Conservation (phyloP, 2,888 invertebrate species). For the Scaptomyza cyrtandrae region DNA sequence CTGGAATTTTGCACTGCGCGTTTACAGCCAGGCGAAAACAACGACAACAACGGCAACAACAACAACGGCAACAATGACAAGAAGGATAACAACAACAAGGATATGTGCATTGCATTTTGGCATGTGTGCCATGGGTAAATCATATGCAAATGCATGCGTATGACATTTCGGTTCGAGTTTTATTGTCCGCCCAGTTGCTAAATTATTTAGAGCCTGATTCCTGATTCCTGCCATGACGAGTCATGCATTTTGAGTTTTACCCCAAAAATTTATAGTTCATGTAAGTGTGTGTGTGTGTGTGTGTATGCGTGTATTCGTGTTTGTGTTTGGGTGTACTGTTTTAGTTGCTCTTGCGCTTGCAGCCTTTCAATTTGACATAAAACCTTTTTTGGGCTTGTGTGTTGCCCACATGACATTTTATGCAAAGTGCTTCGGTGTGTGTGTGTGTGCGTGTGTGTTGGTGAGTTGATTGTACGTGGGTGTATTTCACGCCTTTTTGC, state of each 20-base stretch:
- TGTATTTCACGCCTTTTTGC: conserved; percentile 73
- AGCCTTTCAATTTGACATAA: conserved; percentile 79
- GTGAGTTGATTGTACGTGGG: conserved; percentile 11
- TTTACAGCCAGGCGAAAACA: conserved; percentile 26
- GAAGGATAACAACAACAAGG: conserved; percentile 12
- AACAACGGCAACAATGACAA: conserved; percentile 20
- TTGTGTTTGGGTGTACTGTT: conserved; percentile 27
- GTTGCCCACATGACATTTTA: conserved; percentile 56
- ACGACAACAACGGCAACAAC: not conserved
- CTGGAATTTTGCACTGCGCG: conserved; percentile 39
- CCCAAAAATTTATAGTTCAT: conserved; percentile 8
- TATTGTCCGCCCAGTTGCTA: conserved; percentile 77
- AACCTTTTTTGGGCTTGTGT: conserved; percentile 66
- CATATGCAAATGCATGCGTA: conserved; percentile 79
- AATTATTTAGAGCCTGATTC: conserved; percentile 79
- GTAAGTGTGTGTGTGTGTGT: conserved; percentile 1
- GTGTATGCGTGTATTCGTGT: conserved; percentile 6
- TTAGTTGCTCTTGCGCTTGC: conserved; percentile 70
- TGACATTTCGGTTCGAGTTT: conserved; percentile 76
- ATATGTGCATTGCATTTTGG: conserved; percentile 41
- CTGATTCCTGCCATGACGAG: conserved; percentile 68
- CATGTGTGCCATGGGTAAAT: conserved; percentile 50
- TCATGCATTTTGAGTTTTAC: conserved; percentile 69
- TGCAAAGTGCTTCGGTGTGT: conserved; percentile 56
- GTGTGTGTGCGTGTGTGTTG: conserved; percentile 5